These are phyloP conservation scores for Gouania willdenowi DNA, from an alignment of 2,797 vertebrate genomes.

Conservation along the genomic window DNA sequence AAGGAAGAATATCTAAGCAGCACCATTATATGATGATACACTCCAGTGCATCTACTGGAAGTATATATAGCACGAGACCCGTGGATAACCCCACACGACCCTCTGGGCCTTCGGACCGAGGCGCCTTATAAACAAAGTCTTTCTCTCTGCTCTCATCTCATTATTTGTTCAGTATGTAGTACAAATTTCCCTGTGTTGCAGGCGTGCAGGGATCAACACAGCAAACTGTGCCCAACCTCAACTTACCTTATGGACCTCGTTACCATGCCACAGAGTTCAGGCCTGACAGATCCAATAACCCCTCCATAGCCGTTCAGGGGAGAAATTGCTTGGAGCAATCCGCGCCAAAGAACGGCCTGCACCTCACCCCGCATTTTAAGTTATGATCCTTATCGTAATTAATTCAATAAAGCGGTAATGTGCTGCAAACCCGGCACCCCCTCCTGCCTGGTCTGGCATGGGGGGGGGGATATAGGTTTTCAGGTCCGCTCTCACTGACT, in stretches of 20 bases:
- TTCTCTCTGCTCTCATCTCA: slow-evolving; percentile 43
- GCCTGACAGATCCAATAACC: slow-evolving; percentile 99
- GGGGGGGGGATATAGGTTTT: slow-evolving; percentile 78
- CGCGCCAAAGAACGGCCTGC: slow-evolving; percentile 76
- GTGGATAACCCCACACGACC: slow-evolving; percentile 52
- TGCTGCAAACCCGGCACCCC: slow-evolving; percentile 89
- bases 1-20: slow-evolving; percentile 39
- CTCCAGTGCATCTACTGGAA: slow-evolving; percentile 68
- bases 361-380: slow-evolving; percentile 98
- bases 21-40: slow-evolving; percentile 68
- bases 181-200: slow-evolving; percentile 93
- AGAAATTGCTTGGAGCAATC: slow-evolving; percentile 93
- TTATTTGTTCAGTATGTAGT: slow-evolving; percentile 97
- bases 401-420: slow-evolving; percentile 99
- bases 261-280: slow-evolving; percentile 97
- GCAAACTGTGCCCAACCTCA: slow-evolving; percentile 90
- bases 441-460: slow-evolving; percentile 59
- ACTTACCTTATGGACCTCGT: slow-evolving; percentile 92
- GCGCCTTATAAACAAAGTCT: slow-evolving; percentile 55
- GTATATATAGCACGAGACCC: slow-evolving; percentile 57
- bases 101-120: slow-evolving; percentile 35
- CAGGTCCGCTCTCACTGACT: slow-evolving; percentile 79
- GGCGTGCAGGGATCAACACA: slow-evolving; percentile 83
- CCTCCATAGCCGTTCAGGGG: slow-evolving; percentile 83
- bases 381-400: slow-evolving; percentile 99